Base-by-base conservation (phyloP, 1,140 invertebrate genomes). In the Xylocopa sonorina region DNA sequence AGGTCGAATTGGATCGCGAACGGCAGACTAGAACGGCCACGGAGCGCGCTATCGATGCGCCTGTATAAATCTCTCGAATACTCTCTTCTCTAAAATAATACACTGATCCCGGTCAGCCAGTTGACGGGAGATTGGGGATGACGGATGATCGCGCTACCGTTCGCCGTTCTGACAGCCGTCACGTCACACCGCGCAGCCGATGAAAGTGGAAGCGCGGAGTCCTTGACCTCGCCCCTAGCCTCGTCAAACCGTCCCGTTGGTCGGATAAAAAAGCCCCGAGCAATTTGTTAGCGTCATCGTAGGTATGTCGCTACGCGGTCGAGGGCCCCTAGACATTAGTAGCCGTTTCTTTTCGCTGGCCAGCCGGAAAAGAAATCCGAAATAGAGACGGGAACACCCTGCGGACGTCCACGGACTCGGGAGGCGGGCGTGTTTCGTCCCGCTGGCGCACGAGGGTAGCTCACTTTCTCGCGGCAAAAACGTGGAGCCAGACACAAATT, bases 401-500 rank as follows among this genome's bases (percentile, higher is more conserved):
- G 53, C 38, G 38, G 57, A 57, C 38, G 71, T 34, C 60, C 69
- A 51, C 57, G 43, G 9, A 29, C 34, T 68, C 78, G 53, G 50
- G 21, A 51, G 46, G 32, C 63, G 43, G n/a, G 72, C 21, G 46
- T 68, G 68, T 84, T 80, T 84, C 81, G 77, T 85, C 69, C 78
- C 41, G 34, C 27, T 10, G 18, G 29, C 57, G n/a, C n/a, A n/a
- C 55, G 38, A 58, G 34, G 27, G 69, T n/a, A 84, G 68, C 58
- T 62, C 55, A 55, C 68, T 72, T 73, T 62, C 43, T 24, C 69
- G 29, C 58, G 27, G 29, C 63, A 86, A 86, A 86, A 86, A 86
- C 83, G 64, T 75, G 53, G 79, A 78, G 79, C 83, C 69, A 86
- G 84, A 86, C 83, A 86, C 83, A 86, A 86, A 86, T 86, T 86